Percentiles rank a stretch among this genome's conserved stretches.
phyloP scores from a whole-genome alignment of 2,113 vertebrate species.

The Xerus inauris region DNA sequence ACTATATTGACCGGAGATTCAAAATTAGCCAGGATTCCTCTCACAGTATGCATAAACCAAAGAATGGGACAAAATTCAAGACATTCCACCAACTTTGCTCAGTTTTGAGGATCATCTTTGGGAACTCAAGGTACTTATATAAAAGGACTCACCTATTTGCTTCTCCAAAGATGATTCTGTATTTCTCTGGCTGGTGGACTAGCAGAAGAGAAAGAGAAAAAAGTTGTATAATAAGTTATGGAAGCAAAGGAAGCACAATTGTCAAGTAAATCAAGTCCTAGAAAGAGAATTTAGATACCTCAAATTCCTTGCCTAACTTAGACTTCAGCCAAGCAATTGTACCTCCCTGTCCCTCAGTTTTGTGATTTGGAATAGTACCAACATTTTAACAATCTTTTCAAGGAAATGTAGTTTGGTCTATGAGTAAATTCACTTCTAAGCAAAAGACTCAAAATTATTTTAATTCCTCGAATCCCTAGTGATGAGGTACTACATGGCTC shows the following conservation, averaged over 20 bases:
- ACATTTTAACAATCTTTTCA: not conserved
- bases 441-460: not conserved
- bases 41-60: not conserved
- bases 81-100: not conserved
- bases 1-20: not conserved
- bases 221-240: not conserved
- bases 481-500: not conserved
- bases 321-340: not conserved
- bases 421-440: not conserved
- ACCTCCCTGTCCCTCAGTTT: not conserved
- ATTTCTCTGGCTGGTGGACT: constrained; percentile 75
- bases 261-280: not conserved
- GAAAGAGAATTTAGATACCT: not conserved
- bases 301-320: not conserved
- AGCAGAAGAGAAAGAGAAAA: constrained; percentile 68
- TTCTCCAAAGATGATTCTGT: constrained; percentile 78
- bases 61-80: not conserved
- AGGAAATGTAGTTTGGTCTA: not conserved
- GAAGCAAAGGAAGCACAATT: not conserved
- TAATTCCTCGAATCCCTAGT: not conserved
- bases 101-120: not conserved
- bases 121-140: not conserved
- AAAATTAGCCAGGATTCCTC: not conserved
- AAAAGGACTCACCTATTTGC: constrained; percentile 84
- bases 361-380: not conserved